Base-by-base conservation (phyloP, 2,797 vertebrate genomes). In the Vespertilio murinus region DNA sequence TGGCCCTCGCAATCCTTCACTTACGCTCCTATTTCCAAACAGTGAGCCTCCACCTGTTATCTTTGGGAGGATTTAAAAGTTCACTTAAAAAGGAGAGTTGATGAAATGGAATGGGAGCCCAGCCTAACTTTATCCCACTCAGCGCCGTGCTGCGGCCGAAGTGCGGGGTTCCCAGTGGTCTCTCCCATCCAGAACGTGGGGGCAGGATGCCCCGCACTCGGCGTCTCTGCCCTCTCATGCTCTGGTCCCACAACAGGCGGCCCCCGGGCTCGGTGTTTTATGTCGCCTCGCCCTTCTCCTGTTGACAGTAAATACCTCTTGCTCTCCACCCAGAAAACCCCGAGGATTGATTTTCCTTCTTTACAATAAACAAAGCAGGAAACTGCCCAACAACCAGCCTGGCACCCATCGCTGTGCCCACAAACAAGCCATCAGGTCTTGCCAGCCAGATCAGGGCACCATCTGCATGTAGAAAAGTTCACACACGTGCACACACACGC, bases 291-390 rank as follows among this genome's bases (percentile, higher is more conserved):
- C 88, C 93, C 94, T 96, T 95, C 90, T 91, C 90, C 0, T 20
- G 89, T 98, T 98, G 98, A 98, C 97, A 96, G 97, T 98, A 98
- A 98, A 98, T 90, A 97, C 3, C 81, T 65, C 33, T 95, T 90
- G 92, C 95, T 93, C 95, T 96, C 96, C 59, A 49, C 92, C 83
- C 91, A 90, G 75, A 95, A 93, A 96, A 97, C 74, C 95, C 96
- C 45, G 11, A 65, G 91, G 94, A 92, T 95, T 90, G 94, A 97
- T 97, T 96, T 9, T 65, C 96, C 89, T 97, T 97, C 97, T 98
- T 98, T 98, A 98, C 93, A 95, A 96, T 98, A 98, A 98, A 98
- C 97, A 98, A 92, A 93, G 69, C 42, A 96, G 81, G 95, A 96
- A 96, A 92, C 96, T 90, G 86, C 89, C 92, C 93, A 94, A 94